Conservation (phyloP, 2,888 invertebrate species). For the Platynereis dumerilii region DNA sequence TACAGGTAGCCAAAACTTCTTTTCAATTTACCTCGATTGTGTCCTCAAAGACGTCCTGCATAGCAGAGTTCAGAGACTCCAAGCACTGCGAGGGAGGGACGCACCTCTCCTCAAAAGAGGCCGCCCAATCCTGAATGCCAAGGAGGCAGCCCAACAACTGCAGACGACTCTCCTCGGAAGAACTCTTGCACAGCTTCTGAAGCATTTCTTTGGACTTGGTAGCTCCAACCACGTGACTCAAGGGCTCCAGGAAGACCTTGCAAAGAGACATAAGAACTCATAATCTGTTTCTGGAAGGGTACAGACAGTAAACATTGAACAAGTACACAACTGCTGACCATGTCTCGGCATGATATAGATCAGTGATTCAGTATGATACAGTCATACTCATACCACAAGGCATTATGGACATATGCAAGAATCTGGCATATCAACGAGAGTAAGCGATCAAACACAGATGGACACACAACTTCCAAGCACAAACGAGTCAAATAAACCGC, state of each 20-base stretch:
- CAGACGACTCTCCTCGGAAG: constrained; percentile 35
- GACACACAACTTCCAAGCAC: no score
- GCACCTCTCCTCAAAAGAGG: constrained; percentile 33
- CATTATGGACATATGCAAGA: no score
- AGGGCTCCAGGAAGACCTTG: constrained; percentile 56
- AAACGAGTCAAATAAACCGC: no score
- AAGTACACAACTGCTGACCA: neutral
- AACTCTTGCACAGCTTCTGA: constrained; percentile 29
- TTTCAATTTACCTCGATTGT: neutral
- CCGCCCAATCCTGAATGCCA: constrained; percentile 54
- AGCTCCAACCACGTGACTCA: constrained; percentile 55
- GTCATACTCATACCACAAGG: no score
- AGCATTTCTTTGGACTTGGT: constrained; percentile 53
- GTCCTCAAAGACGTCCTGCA: constrained; percentile 12
- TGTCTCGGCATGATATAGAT: no score
- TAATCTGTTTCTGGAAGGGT: neutral
- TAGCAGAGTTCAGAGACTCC: neutral
- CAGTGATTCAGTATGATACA: no score
- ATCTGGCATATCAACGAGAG: no score
- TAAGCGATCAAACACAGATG: no score
- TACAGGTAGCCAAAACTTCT: no score
- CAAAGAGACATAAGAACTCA: no score
- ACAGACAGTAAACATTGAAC: neutral
- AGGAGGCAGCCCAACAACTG: constrained; percentile 52
- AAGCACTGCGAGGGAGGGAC: constrained; percentile 3